Base-by-base conservation (phyloP, 2,113 vertebrate genomes). In the Porphyrio hochstetteri region DNA sequence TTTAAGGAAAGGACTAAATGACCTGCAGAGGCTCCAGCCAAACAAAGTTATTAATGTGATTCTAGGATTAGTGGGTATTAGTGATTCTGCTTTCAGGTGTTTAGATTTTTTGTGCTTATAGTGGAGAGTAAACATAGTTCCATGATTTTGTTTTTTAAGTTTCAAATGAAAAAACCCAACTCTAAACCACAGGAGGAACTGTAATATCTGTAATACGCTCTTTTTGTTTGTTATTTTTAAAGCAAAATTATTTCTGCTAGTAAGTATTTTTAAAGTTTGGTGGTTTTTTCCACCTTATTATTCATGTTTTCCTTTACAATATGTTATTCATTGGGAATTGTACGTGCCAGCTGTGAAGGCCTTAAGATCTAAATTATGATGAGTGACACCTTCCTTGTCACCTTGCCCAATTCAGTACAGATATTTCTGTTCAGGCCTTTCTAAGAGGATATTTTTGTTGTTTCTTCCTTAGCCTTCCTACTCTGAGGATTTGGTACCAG, bases 361-460 rank as follows among this genome's bases (percentile, higher is more conserved):
- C 23, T 42, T 31, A 9, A 76, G 11, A 14, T 44, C 7, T 0
- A 60, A 46, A 10, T 84, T 89, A 36, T 82, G 29, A 20, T 67
- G 24, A 0, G 2, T 60, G 56, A 64, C 33, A 9, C 3, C 1
- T 86, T 69, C 20, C 35, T 27, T 20, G 42, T 77, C 38, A 64
- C 6, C 0, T 23, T 0, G 0, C 52, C 5, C 44, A n/a, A 3
- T 44, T 69, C 67, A 77, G 48, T 63, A 14, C 25, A 27, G 53
- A 5, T 65, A 40, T 23, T 93, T 87, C 74, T 57, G 4, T 31
- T 64, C 28, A 42, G 38, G 9, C n/a, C 64, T 85, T 57, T 29
- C 28, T 78, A 15, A 85, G 69, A 71, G 8, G 7, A 2, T 3
- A 0, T 48, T 85, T 79, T 40, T 48, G 4, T 31, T 72, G 16